Base-by-base conservation (phyloP, 2,888 invertebrate genomes). In the Gymnoscelis rufifasciata region DNA sequence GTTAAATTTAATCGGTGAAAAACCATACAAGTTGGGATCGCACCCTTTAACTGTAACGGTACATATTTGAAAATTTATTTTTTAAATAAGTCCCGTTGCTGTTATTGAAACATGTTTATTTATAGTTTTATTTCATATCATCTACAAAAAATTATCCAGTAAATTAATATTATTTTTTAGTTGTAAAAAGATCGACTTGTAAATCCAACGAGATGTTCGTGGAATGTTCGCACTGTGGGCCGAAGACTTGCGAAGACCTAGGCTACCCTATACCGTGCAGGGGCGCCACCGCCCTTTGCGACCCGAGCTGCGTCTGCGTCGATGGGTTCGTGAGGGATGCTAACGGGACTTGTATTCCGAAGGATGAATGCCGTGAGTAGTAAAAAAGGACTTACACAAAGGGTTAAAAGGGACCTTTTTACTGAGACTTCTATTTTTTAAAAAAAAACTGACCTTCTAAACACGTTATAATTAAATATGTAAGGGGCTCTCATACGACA, bases 161-260 rank as follows among this genome's bases (percentile, higher is more conserved):
- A 7, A 26, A n/a, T n/a, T 26, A 26, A 19, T 19, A 19, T 14
- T 5, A 19, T 35, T 37, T 50, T 37, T 5, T 60, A 74, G 75
- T 70, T n/a, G 62, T 69, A 2, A 75, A 74, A 48, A 62, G 71
- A 0, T 66, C 70, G 19, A 51, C 59, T 11, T 79, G 78, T 50
- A 55, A 60, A 7, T 56, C 54, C 1, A 73, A 78, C 19, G 78
- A 83, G 52, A 65, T 63, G 58, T 58, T 54, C 23, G 68, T 73
- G 2, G 73, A 75, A 47, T 82, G 81, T 42, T 58, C 63, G 0
- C 65, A 77, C 45, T 78, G 76, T 19, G 82, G 83, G 0, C 81
- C 80, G 0, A 74, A 76, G 57, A 70, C 56, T 0, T 83, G 83
- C 40, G 61, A 60, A 1, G 75, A 82, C 8, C 61, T 79, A 1